Conservation (phyloP, 53 echinoderm and acorn worm genomes). For the Henricia sp. region DNA sequence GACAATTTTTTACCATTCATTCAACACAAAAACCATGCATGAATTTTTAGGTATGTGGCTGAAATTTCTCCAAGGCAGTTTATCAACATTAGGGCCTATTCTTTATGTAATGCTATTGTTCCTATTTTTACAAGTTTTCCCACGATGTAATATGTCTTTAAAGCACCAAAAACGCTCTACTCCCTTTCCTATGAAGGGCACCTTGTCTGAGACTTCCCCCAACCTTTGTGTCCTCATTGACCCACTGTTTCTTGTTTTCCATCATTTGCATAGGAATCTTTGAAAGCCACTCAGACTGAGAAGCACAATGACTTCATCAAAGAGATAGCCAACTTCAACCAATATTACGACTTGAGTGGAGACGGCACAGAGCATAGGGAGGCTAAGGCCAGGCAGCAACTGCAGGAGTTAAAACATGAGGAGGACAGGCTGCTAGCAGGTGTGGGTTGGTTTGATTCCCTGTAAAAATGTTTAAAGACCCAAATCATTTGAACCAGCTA, state of each 20-base stretch:
- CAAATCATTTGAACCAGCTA: neutral
- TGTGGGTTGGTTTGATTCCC: too few relatives aligned
- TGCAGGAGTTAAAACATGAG: conserved; percentile 54
- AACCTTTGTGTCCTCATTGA: neutral
- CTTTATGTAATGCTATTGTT: neutral
- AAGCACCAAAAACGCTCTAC: neutral
- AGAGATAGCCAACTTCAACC: conserved; percentile 57
- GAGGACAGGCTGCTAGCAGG: conserved; percentile 55
- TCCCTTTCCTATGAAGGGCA: neutral
- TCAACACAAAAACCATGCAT: too few relatives aligned
- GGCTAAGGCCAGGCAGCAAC: conserved; percentile 53
- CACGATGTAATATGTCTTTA: neutral
- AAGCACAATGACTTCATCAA: conserved; percentile 45
- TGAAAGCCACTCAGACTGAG: conserved; percentile 8
- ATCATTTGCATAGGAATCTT: conserved; percentile 14
- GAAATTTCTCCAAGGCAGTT: too few relatives aligned
- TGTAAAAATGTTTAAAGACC: too few relatives aligned
- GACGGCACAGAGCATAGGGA: conserved; percentile 71
- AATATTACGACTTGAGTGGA: conserved; percentile 68
- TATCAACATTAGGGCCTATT: too few relatives aligned
- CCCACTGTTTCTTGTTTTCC: too few relatives aligned
- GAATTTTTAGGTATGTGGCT: too few relatives aligned
- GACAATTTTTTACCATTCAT: too few relatives aligned
- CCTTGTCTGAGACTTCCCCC: neutral
- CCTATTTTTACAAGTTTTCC: neutral